These are phyloP conservation scores for Podargus strigoides DNA, from an alignment of 2,797 vertebrate species.

Conservation along the genomic window DNA sequence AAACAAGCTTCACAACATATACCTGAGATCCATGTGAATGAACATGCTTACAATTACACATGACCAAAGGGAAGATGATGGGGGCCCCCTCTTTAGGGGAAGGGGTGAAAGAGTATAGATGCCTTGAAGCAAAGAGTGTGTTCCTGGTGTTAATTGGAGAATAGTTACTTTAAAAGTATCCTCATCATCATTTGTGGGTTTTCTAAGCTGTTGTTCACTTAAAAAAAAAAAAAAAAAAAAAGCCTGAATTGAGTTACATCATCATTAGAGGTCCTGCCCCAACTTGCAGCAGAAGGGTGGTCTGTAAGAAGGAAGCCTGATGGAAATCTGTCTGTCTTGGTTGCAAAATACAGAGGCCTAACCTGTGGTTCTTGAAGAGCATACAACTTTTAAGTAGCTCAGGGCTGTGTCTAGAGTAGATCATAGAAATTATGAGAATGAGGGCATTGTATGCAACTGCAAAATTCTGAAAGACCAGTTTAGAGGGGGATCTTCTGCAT, in stretches of 20 bases:
- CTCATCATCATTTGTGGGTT: background rate
- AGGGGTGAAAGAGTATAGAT: background rate
- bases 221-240: background rate
- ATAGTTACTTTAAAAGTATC: background rate
- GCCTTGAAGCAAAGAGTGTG: background rate
- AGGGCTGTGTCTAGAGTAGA: background rate
- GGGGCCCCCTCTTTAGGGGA: background rate
- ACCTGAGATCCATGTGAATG: background rate
- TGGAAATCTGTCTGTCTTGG: background rate
- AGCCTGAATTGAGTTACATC: background rate
- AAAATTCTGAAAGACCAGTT: background rate
- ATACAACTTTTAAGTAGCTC: background rate
- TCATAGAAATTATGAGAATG: background rate
- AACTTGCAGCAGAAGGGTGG: background rate
- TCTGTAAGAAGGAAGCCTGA: background rate
- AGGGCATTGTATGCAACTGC: background rate
- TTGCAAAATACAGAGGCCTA: background rate
- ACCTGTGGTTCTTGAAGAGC: background rate
- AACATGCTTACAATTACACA: background rate
- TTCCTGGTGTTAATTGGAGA: background rate
- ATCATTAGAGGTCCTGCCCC: background rate
- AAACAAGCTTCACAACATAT: background rate
- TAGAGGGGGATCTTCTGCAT: background rate
- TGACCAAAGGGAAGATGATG: background rate
- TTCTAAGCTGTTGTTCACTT: background rate